These are phyloP conservation scores for Anguilla obscura DNA, from an alignment of 2,797 vertebrate genomes.

Conservation along the genomic window DNA sequence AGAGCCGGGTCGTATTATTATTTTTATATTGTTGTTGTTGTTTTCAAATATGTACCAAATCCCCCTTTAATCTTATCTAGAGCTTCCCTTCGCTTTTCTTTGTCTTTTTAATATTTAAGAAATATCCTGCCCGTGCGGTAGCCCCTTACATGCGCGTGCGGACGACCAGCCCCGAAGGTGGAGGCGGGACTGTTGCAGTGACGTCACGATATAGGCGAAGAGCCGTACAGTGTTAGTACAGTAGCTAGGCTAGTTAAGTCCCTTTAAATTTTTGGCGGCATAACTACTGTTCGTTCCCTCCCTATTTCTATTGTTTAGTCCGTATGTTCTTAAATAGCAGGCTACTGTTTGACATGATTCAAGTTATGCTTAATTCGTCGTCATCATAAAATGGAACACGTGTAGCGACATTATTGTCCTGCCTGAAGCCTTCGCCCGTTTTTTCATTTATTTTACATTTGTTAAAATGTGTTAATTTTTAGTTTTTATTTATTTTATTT, in stretches of 20 bases:
- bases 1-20: not conserved
- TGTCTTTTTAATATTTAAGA: conserved; percentile 1
- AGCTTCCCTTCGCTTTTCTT: not conserved
- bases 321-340: not conserved
- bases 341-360: not conserved
- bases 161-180: conserved; percentile 19
- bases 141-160: not conserved
- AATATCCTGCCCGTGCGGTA: conserved; percentile 14
- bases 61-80: not conserved
- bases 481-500: not conserved
- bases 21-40: not conserved
- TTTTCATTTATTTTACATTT: not conserved
- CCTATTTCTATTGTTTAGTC: not conserved
- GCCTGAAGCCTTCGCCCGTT: not conserved
- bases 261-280: not conserved
- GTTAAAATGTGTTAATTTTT: not conserved
- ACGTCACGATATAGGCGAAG: not conserved
- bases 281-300: not conserved
- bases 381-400: not conserved
- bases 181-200: not conserved
- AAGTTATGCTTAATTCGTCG: not conserved
- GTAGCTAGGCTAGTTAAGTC: not conserved
- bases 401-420: not conserved
- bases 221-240: not conserved
- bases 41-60: not conserved